These are phyloP conservation scores for Thoracochromis brauschi DNA, from an alignment of 2,113 vertebrate genomes.

Conservation along the genomic window DNA sequence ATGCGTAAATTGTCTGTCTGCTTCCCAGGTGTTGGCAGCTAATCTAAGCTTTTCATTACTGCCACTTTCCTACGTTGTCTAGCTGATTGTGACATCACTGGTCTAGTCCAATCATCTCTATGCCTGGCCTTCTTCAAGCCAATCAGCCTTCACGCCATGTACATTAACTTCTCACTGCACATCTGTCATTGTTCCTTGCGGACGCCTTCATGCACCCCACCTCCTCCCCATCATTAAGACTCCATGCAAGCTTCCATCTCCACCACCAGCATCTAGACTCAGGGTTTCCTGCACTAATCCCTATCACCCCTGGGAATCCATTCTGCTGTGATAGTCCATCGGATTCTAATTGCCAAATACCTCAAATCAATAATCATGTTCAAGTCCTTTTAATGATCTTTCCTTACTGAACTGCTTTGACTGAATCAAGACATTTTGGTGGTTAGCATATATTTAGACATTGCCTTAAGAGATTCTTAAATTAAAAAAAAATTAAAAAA, in stretches of 20 bases:
- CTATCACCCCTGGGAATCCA: not conserved
- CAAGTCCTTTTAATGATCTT: not conserved
- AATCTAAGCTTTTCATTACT: not conserved
- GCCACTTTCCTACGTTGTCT: not conserved
- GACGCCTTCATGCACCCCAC: not conserved
- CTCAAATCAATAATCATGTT: not conserved
- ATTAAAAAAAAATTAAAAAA: fast-evolving
- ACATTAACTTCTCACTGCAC: not conserved
- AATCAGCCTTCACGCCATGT: not conserved
- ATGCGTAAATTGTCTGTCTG: not conserved
- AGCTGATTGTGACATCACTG: not conserved
- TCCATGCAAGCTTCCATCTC: not conserved
- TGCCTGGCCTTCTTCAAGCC: not conserved
- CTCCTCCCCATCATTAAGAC: not conserved
- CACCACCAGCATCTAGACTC: not conserved
- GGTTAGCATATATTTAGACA: not conserved
- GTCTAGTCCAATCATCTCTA: not conserved
- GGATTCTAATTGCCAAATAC: not conserved
- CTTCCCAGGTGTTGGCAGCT: not conserved
- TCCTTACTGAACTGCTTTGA: not conserved
- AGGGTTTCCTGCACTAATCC: not conserved
- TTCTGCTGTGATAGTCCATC: not conserved
- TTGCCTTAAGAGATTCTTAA: not conserved
- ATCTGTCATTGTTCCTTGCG: not conserved
- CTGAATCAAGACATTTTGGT: not conserved